These are phyloP conservation scores for Perodicticus potto DNA, from an alignment of 2,797 vertebrate species.

Conservation along the genomic window DNA sequence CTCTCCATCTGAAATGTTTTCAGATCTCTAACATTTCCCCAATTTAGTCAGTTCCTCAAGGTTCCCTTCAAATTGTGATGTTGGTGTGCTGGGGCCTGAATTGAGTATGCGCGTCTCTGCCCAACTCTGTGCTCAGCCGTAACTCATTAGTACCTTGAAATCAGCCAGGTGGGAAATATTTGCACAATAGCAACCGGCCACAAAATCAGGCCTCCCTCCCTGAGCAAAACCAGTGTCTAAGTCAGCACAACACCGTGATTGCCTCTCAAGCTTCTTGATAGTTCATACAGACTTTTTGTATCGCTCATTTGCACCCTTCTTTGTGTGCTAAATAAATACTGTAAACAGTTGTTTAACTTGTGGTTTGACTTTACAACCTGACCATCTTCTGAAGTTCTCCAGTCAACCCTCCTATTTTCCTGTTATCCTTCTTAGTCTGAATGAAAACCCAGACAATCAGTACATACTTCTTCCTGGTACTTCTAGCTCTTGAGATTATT, in stretches of 20 bases:
- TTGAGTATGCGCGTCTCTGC: neutral
- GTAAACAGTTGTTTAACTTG: neutral
- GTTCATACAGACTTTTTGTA: neutral
- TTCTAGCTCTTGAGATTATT: slow-evolving; percentile 7
- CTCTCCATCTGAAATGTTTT: neutral
- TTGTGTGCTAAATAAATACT: neutral
- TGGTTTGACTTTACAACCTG: neutral
- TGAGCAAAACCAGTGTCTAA: neutral
- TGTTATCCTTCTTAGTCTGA: neutral
- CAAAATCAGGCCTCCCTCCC: neutral
- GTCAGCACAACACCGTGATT: neutral
- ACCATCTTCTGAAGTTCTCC: neutral
- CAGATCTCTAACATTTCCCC: neutral
- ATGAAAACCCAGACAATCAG: neutral
- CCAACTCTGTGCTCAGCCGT: neutral
- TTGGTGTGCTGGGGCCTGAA: neutral
- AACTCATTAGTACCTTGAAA: neutral
- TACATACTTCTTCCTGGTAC: neutral
- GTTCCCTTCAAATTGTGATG: neutral
- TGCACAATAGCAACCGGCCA: neutral
- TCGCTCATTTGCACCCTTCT: neutral
- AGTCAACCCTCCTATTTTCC: neutral
- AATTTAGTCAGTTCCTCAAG: neutral
- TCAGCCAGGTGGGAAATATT: neutral
- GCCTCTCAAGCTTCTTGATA: neutral